Base-by-base conservation (phyloP, 2,113 vertebrate genomes). In the Spermophilus dauricus region DNA sequence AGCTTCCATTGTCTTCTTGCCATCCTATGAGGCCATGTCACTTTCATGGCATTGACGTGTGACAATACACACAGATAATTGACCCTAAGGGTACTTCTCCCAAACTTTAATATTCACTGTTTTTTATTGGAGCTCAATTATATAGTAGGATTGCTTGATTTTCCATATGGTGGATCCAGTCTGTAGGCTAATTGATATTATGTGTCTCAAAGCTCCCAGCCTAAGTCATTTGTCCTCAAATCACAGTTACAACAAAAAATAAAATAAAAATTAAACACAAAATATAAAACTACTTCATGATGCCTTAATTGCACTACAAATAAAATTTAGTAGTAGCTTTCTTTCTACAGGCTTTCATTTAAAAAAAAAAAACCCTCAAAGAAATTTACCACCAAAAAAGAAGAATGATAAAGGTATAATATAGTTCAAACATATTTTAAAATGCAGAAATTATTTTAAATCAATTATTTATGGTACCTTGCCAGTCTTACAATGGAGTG, bases 361-460 rank as follows among this genome's bases (percentile, higher is more conserved):
- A 82, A 91, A 82, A 70, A 45, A 45, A 45, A 45, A 45, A 45
- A 45, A 45, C 1, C 45, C 45, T 56, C 14, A 53, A 39, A 16
- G 22, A 86, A 78, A 4, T 39, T 37, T 53, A 72, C 3, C 4
- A 30, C 51, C 16, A 22, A 91, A 83, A 37, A 39, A 91, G 69
- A 88, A 72, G 4, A 61, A 1, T 7, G 13, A 83, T 5, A 8
- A 73, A 67, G 22, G 9, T 26, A 37, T 65, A 80, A 63, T 45
- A 72, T 76, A 65, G 82, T 86, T 58, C 3, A 73, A 86, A 20
- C 4, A 69, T 67, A 45, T 1, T 51, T 86, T 91, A 69, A 93
- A 73, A 85, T 63, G 32, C 8, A 90, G 14, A 97, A 77, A 70
- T 72, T 78, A 67, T 75, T 91, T 93, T 76, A 56, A 92, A 51